phyloP scores from a whole-genome alignment of 2,888 invertebrate species.

The Tethea ocularis region DNA sequence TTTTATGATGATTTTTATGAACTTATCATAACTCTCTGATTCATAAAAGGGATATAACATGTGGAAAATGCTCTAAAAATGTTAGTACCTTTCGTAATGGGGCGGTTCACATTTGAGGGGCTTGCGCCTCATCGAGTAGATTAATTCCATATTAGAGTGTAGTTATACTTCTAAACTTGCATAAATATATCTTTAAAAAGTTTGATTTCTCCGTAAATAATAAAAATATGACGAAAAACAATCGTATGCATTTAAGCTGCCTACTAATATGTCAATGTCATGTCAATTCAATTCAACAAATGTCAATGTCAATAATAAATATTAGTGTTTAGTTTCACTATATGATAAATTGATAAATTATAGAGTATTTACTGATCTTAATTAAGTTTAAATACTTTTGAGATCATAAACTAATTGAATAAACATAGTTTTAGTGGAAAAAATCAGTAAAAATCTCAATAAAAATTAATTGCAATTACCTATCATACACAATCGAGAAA shows the following conservation, averaged over 20 bases:
- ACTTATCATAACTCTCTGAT: background rate
- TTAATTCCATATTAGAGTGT: constrained; percentile 69
- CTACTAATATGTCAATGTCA: background rate
- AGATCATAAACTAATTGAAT: no score
- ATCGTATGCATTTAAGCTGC: background rate
- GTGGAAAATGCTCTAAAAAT: background rate
- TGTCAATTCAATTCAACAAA: no score
- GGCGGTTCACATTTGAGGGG: constrained; percentile 79
- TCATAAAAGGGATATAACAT: background rate
- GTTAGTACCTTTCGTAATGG: constrained; percentile 71
- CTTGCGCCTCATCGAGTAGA: constrained; percentile 81
- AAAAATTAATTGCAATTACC: background rate
- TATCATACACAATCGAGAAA: background rate
- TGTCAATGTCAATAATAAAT: no score
- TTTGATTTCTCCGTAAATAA: background rate
- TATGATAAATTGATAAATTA: no score
- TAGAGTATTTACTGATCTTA: no score
- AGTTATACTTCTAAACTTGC: background rate
- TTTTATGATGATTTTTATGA: background rate
- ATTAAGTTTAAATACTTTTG: no score
- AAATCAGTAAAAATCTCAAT: background rate
- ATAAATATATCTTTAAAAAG: background rate
- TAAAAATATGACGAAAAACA: background rate
- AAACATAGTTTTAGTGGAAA: background rate
- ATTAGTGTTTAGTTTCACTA: no score